Conservation (phyloP, 2,797 vertebrate species). For the Cyclura pinguis region DNA sequence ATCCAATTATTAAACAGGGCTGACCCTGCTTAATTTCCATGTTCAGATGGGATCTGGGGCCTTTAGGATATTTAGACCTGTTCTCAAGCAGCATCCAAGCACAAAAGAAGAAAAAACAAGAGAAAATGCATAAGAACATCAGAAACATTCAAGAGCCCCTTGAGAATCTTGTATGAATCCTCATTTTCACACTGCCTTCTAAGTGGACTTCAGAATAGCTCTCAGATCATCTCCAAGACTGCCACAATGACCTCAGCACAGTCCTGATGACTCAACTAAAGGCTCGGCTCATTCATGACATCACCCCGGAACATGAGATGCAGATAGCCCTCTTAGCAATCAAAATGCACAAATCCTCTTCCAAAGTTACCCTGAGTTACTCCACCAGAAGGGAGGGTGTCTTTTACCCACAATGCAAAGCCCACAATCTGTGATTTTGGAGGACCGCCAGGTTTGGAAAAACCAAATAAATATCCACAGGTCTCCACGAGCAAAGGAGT, state of each 20-base stretch:
- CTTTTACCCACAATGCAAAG: not conserved
- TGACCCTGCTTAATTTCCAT: too few relatives aligned
- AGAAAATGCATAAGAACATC: not conserved
- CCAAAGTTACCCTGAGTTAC: not conserved
- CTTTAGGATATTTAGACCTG: too few relatives aligned
- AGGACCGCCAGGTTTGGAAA: not conserved
- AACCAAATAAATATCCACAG: not conserved
- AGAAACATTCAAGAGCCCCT: not conserved
- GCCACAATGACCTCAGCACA: not conserved
- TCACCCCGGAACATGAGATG: not conserved
- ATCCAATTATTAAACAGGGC: too few relatives aligned
- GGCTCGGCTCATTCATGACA: too few relatives aligned
- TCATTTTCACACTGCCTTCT: accelerated
- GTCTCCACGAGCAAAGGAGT: not conserved
- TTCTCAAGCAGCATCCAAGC: not conserved
- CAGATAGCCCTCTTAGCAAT: not conserved
- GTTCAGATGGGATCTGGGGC: too few relatives aligned
- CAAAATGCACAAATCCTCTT: not conserved
- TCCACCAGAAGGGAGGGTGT: too few relatives aligned
- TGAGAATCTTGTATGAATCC: not conserved
- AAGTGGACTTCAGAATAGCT: too few relatives aligned
- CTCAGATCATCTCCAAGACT: not conserved
- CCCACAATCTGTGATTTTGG: not conserved
- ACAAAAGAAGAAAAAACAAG: not conserved
- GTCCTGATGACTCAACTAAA: not conserved